Conservation (phyloP, 2,888 invertebrate species). For the Galerucella nymphaeae region DNA sequence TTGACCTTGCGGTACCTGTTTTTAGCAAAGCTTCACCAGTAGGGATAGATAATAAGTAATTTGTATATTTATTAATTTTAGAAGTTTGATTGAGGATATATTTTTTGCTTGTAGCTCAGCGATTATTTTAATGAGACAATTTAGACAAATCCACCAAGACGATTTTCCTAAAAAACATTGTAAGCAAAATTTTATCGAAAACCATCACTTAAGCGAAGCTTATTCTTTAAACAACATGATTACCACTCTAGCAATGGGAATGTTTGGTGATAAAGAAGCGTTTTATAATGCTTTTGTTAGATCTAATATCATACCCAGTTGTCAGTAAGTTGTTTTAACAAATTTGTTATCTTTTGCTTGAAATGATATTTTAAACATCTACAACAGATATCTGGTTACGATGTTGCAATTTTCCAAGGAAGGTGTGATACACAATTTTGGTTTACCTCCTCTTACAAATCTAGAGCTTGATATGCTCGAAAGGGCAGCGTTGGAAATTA, state of each 20-base stretch:
- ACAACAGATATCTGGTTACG: conserved; percentile 58
- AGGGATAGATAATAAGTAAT: conserved; percentile 39
- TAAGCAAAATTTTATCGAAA: conserved; percentile 40
- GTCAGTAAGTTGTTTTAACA: conserved; percentile 53
- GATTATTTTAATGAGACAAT: conserved; percentile 45
- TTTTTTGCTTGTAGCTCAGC: conserved; percentile 28
- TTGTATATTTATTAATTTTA: neutral
- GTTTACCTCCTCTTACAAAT: conserved; percentile 66
- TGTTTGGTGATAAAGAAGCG: conserved; percentile 58
- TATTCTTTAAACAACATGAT: conserved; percentile 58
- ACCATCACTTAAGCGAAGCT: conserved; percentile 50
- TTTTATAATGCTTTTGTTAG: conserved; percentile 56
- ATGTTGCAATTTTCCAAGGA: conserved; percentile 65
- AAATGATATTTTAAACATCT: neutral
- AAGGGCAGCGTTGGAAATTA: conserved; percentile 62
- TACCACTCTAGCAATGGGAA: conserved; percentile 58
- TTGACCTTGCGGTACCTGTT: conserved; percentile 73
- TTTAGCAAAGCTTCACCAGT: conserved; percentile 70
- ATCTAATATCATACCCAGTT: conserved; percentile 54
- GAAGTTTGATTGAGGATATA: neutral
- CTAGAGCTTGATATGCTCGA: conserved; percentile 64
- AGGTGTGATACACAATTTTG: conserved; percentile 66
- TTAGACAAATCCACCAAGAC: conserved; percentile 45
- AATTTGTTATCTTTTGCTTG: neutral
- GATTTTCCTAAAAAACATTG: conserved; percentile 48